phyloP scores from a whole-genome alignment of 2,797 vertebrate species.

The Choloepus didactylus region DNA sequence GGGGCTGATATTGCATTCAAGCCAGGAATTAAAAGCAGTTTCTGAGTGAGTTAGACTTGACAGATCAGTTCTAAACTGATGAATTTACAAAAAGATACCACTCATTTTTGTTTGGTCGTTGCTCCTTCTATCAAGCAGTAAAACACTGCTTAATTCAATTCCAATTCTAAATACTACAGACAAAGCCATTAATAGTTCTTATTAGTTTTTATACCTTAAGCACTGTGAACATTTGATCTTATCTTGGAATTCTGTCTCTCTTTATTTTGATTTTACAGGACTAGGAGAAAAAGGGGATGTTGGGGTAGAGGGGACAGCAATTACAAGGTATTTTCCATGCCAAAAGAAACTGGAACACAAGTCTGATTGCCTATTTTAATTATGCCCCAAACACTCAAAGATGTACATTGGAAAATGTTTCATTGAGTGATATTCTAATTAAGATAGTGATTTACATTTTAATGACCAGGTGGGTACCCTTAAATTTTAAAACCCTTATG shows the following conservation, averaged over 20 bases:
- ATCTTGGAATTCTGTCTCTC: conserved; percentile 57
- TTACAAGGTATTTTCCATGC: conserved; percentile 60
- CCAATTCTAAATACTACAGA: conserved; percentile 74
- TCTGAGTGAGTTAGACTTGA: conserved; percentile 28
- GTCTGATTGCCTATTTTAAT: conserved; percentile 79
- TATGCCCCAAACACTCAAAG: conserved; percentile 70
- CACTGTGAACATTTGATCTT: conserved; percentile 76
- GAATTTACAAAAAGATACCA: conserved; percentile 21
- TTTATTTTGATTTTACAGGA: conserved; percentile 70
- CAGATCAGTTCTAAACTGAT: conserved; percentile 53
- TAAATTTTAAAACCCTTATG: conserved; percentile 38
- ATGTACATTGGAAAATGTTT: conserved; percentile 74
- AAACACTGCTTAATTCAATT: conserved; percentile 64
- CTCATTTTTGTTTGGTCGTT: conserved; percentile 67
- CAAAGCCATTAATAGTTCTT: conserved; percentile 76
- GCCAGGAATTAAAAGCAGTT: conserved; percentile 52
- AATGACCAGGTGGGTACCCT: conserved; percentile 73
- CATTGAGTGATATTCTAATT: conserved; percentile 82
- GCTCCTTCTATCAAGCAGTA: conserved; percentile 33
- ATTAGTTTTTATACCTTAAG: conserved; percentile 80
- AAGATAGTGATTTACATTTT: conserved; percentile 80
- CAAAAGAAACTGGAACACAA: conserved; percentile 77
- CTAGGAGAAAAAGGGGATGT: neutral
- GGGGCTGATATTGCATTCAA: neutral
- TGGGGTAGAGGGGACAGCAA: neutral